Evolutionary conservation across 1,140 invertebrate genomes (phyloP).

Genomic region (Lerema accius): DNA sequence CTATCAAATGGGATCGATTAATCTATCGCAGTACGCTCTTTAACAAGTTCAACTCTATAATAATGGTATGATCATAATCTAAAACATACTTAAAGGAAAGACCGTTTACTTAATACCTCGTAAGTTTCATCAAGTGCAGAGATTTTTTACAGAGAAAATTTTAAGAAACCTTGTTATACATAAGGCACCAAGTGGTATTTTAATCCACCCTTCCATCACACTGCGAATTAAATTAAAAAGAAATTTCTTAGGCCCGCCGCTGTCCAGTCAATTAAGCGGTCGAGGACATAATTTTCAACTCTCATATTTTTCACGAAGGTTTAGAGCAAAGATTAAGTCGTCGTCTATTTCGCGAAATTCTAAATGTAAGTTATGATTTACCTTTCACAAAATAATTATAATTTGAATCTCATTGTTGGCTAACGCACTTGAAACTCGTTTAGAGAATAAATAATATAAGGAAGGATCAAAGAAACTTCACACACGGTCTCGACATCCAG

Average conservation of each 20-base stretch:
- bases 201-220: background rate
- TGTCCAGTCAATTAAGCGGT: conserved; percentile 1
- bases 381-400: conserved; percentile 6
- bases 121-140: too few relatives aligned
- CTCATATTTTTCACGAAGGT: background rate
- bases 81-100: background rate
- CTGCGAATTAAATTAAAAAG: background rate
- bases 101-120: background rate
- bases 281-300: background rate
- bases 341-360: too few relatives aligned
- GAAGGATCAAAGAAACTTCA: conserved; percentile 38
- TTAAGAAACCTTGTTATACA: background rate
- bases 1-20: too few relatives aligned
- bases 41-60: too few relatives aligned
- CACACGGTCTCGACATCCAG: conserved; percentile 43
- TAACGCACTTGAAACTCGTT: conserved; percentile 18
- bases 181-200: background rate
- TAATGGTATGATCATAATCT: background rate
- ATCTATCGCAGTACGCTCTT: too few relatives aligned
- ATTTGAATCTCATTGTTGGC: conserved; percentile 6
- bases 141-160: too few relatives aligned
- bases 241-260: background rate
- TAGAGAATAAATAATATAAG: conserved; percentile 29
- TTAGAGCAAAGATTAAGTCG: background rate
- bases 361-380: too few relatives aligned